Evolutionary conservation across 2,797 vertebrate genomes (phyloP).

Genomic region (Sternotherus odoratus): DNA sequence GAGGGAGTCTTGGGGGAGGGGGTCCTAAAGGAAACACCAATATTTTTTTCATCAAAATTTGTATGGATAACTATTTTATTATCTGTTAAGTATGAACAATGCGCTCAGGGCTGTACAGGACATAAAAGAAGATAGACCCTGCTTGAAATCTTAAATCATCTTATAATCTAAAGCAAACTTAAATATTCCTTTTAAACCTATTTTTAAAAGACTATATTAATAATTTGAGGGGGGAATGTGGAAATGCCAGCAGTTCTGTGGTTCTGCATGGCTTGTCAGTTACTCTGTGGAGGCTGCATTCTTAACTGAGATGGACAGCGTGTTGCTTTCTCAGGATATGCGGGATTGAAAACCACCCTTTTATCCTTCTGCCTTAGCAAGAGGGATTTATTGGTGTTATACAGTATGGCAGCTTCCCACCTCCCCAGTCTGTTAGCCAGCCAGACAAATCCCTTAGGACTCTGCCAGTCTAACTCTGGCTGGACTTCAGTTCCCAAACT

Average conservation of each 20-base stretch:
- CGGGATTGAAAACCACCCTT: not conserved
- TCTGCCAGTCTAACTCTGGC: not conserved
- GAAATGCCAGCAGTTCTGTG: rapidly evolving
- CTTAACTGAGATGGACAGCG: not conserved
- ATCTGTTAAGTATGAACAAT: not conserved
- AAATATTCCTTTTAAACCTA: not conserved
- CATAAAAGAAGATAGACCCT: rapidly evolving
- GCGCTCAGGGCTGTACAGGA: no score
- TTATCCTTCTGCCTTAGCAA: not conserved
- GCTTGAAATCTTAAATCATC: not conserved
- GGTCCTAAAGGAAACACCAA: rapidly evolving
- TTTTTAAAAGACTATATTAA: not conserved
- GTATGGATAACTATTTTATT: not conserved
- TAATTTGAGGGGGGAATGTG: not conserved
- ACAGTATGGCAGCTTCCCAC: not conserved
- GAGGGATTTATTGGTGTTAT: not conserved
- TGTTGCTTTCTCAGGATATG: not conserved
- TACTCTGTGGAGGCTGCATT: not conserved
- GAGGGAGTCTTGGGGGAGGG: rapidly evolving
- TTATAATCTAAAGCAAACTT: not conserved
- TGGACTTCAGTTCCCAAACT: not conserved
- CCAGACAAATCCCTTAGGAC: not conserved
- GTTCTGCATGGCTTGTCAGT: rapidly evolving
- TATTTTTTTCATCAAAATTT: not conserved
- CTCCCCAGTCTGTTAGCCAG: not conserved